Percentiles rank a stretch among this genome's conserved stretches.
Evolutionary conservation across 2,888 invertebrate species (phyloP).

Genomic region (Acanthosepion esculentum): DNA sequence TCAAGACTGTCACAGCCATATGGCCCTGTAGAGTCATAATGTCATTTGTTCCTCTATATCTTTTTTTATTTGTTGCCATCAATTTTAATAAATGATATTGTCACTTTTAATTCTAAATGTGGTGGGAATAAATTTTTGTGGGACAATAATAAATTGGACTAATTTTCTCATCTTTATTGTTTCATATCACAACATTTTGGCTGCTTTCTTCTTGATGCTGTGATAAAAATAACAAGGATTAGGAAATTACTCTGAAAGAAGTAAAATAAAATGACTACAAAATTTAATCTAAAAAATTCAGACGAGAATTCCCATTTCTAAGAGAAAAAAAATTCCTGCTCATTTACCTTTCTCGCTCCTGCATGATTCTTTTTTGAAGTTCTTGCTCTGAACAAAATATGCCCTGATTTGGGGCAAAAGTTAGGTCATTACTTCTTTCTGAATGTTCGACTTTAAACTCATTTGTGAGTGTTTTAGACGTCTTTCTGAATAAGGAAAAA

Average conservation of each 20-base stretch:
- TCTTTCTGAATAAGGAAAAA: background rate
- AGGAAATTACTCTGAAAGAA: background rate
- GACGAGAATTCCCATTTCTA: background rate
- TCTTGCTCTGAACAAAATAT: constrained; percentile 37
- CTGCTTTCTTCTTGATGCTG: background rate
- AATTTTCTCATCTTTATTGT: background rate
- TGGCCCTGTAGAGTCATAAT: too few species aligned
- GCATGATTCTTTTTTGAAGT: background rate
- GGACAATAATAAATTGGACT: background rate
- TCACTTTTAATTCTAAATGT: too few species aligned
- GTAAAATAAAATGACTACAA: background rate
- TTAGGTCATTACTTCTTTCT: background rate
- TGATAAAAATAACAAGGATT: background rate
- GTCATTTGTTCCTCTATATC: too few species aligned
- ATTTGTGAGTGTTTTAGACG: background rate
- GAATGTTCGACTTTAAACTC: background rate
- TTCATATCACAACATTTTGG: background rate
- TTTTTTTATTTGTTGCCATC: too few species aligned
- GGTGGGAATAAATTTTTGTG: too few species aligned
- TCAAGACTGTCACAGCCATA: too few species aligned
- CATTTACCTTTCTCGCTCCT: constrained; percentile 43
- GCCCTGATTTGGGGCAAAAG: background rate
- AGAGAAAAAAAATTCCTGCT: background rate
- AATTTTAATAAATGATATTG: too few species aligned
- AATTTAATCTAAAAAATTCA: background rate